Evolutionary conservation across 1,140 invertebrate genomes (phyloP), one percentile per base, ranked within the genome.

Genomic region (Reticulitermes speratus): DNA sequence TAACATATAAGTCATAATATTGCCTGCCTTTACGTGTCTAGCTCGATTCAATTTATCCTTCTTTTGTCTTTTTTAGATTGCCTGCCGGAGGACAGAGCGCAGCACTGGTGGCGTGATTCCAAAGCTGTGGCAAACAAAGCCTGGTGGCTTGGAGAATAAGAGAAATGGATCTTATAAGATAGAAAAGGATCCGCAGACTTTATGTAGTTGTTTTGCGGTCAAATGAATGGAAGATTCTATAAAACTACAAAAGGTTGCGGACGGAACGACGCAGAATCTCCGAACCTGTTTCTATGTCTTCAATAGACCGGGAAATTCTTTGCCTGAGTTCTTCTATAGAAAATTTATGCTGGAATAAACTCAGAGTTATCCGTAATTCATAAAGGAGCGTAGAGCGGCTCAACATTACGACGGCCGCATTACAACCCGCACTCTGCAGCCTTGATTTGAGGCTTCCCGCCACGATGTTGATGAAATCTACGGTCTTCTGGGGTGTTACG

Each of bases 31-130:
- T 75, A 30, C n/a, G 65, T 75, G 25, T 69, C 65, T 75, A 25
- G n/a, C 65, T 75, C 2, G 25, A 6, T 75, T 30, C 65, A 75
- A 75, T 75, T 75, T 75, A 75, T 75, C 65, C 65, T 75, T 30
- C 65, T 75, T 75, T 75, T 75, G 65, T 75, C 65, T 75, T 30
- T 75, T 75, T 75, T 75, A 30, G 65, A 75, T 75, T 75, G 65
- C 65, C n/a, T n/a, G 65, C 52, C 52, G 52, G 14, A 21, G 52
- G 52, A 21, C 19, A 30, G 59, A 65, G 59, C 25, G 59, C 59
- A 75, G n/a, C 65, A 30, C 65, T 30, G n/a, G 1, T 11, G 65
- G 65, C 65, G 65, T 75, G 65, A 75, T 75, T 75, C 65, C 65
- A 30, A 12, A 75, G 65, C 25, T 5, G 5, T 30, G 65, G 25